Conservation (phyloP, 2,888 invertebrate genomes). For the Machimus atricapillus region DNA sequence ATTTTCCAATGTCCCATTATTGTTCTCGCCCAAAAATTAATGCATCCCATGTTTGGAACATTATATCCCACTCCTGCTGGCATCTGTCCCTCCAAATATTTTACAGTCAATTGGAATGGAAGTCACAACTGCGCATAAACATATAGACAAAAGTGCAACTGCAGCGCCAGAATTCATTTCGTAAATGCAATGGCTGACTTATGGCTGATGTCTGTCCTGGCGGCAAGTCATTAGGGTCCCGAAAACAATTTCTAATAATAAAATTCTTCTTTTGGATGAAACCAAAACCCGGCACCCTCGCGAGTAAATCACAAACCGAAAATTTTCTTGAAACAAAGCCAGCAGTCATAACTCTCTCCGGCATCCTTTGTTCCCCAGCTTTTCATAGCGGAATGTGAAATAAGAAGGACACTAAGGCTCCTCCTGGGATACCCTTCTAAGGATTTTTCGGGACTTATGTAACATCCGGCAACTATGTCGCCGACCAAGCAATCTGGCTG, state of each 20-base stretch:
- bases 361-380: not conserved
- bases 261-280: not conserved
- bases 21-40: not conserved
- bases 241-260: conserved; percentile 32
- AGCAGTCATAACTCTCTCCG: not conserved
- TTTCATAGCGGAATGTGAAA: not conserved
- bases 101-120: not conserved
- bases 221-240: conserved; percentile 21
- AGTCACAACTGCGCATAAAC: not conserved
- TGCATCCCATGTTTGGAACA: not conserved
- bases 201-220: not conserved
- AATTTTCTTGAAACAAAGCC: conserved; percentile 30
- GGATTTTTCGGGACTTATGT: not conserved
- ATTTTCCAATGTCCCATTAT: not conserved
- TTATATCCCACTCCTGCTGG: not conserved
- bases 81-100: not conserved
- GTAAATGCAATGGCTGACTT: conserved; percentile 11
- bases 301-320: conserved; percentile 28
- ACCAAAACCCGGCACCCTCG: not conserved
- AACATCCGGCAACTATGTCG: not conserved
- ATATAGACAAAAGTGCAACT: not conserved
- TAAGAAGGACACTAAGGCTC: not conserved
- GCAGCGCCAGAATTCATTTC: conserved; percentile 6
- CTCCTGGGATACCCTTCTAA: not conserved
- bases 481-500: not conserved